These are phyloP conservation scores for Sebastes oblongus DNA, from an alignment of 2,797 vertebrate genomes.

Conservation along the genomic window DNA sequence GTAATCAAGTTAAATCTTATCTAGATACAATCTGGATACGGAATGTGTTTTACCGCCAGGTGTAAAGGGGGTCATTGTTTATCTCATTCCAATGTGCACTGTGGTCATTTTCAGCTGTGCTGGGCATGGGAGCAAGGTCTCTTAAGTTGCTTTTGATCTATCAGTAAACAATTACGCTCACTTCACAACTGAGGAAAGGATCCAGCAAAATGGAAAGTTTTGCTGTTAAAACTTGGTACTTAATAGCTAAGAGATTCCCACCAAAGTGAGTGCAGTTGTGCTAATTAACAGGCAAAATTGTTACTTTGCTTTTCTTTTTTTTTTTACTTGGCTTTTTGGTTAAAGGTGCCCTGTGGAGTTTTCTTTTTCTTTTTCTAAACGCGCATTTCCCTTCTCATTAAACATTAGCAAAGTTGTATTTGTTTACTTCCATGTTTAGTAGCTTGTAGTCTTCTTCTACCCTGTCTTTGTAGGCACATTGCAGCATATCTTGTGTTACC, in stretches of 20 bases:
- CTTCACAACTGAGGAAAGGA: slow-evolving; percentile 17
- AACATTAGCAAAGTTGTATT: neutral
- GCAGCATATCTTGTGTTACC: neutral
- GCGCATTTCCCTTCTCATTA: neutral
- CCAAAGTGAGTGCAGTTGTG: slow-evolving; percentile 55
- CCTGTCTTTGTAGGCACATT: neutral
- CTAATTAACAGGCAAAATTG: slow-evolving; percentile 25
- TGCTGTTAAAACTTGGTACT: slow-evolving; percentile 14
- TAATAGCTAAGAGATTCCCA: slow-evolving; percentile 12
- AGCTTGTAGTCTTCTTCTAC: neutral
- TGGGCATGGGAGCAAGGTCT: slow-evolving; percentile 54
- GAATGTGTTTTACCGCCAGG: neutral
- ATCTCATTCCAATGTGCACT: slow-evolving; percentile 50
- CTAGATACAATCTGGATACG: neutral
- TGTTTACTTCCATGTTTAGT: neutral
- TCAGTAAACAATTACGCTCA: slow-evolving; percentile 42
- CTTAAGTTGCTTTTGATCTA: slow-evolving; percentile 40
- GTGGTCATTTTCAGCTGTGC: slow-evolving; percentile 59
- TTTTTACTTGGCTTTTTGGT: slow-evolving; percentile 11
- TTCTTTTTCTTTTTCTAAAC: neutral
- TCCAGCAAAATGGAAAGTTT: slow-evolving; percentile 11
- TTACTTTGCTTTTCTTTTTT: slow-evolving; percentile 50
- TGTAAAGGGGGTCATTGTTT: slow-evolving; percentile 1
- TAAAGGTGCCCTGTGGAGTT: slow-evolving; percentile 25
- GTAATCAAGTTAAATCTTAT: neutral